These are phyloP conservation scores for Rhabdomys dilectus DNA, from an alignment of 2,113 vertebrate genomes.

Conservation along the genomic window DNA sequence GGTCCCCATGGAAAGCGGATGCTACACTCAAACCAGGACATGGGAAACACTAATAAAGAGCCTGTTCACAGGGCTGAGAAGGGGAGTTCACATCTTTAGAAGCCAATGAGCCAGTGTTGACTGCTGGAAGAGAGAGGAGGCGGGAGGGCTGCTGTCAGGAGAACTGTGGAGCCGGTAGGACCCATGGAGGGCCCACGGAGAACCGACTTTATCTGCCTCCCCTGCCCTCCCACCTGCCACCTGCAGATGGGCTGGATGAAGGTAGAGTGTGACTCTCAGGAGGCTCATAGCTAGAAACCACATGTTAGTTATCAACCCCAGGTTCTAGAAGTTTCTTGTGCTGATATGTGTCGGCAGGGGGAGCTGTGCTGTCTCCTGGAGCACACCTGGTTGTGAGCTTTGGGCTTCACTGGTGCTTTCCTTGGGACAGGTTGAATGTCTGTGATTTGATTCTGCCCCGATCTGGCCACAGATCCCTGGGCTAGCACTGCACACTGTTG, in stretches of 20 bases:
- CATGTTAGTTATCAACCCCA: not conserved
- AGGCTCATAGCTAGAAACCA: not conserved
- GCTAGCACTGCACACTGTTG: not conserved
- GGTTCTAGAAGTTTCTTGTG: not conserved
- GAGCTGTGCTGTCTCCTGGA: constrained; percentile 16
- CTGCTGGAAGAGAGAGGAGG: not conserved
- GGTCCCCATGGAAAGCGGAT: constrained; percentile 47
- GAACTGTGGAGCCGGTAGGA: not conserved
- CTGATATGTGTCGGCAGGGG: not conserved
- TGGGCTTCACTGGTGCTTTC: not conserved
- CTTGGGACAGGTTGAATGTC: rapidly evolving
- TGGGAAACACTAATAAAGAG: not conserved
- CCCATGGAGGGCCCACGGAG: not conserved
- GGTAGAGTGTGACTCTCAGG: not conserved
- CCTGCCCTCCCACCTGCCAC: not conserved
- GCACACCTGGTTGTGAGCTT: not conserved
- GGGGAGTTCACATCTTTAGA: not conserved
- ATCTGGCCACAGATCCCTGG: not conserved
- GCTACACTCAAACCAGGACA: not conserved
- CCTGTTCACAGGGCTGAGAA: not conserved
- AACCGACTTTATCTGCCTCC: rapidly evolving
- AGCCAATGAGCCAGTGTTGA: rapidly evolving
- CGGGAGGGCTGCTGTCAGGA: too few species aligned
- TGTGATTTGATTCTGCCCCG: rapidly evolving
- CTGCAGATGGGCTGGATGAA: not conserved